Base-by-base conservation (phyloP, 2,113 vertebrate species). In the Piaya cayana region DNA sequence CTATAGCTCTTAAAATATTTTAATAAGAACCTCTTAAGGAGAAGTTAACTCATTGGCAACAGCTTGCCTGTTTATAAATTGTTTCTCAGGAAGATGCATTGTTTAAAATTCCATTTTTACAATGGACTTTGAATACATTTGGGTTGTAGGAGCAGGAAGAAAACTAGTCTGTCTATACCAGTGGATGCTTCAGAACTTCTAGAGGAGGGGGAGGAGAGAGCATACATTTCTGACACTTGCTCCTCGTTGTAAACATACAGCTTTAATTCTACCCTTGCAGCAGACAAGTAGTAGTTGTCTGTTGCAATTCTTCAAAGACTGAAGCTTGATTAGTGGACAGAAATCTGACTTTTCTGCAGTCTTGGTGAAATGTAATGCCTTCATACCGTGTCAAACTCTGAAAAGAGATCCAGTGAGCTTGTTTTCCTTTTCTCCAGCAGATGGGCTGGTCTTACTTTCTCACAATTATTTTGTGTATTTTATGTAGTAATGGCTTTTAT, bases 151-250 rank as follows among this genome's bases (percentile, higher is more conserved):
- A 60, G 32, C 64, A 30, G 30, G 58, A 50, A 9, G 12, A 53
- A 13, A 58, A 15, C 11, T 49, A 8, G 9, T 19, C 55, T 64
- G 27, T 30, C 36, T 67, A 26, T 50, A 29, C 22, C 15, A 29
- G 39, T 42, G 39, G 25, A 34, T 49, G 34, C 43, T 76, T 39
- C 34, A 37, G n/a, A 42, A 26, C 22, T 32, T 10, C 9, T 10
- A 29, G 53, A 63, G 50, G 45, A 71, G n/a, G 17, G 32, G 8
- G 11, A 45, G 42, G 15, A 45, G 27, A 36, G n/a, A 59, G 27
- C 7, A 6, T 4, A 1, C 1, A 15, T 11, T 3, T 36, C 26
- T 36, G 34, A 15, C 60, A 36, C n/a, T 32, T 50, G 8, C 12
- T 78, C 11, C 50, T 62, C 7, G 53, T 72, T 47, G 22, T 55